Evolutionary conservation across 2,888 invertebrate species (phyloP), one percentile per base, ranked within the genome.

Genomic region (Aquatica leii): DNA sequence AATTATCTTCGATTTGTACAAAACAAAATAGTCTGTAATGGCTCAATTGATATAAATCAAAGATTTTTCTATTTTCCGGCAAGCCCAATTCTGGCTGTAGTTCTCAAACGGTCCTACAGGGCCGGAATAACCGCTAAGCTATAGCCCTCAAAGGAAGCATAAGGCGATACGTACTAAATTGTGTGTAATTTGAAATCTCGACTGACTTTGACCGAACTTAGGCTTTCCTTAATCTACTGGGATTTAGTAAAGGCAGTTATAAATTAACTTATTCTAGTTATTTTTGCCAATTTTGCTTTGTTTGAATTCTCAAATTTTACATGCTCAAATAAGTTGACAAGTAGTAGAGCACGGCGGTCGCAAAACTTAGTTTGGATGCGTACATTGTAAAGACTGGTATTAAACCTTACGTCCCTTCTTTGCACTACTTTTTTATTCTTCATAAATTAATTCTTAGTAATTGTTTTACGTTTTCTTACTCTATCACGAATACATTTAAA

Each of bases 101-200:
- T 73, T 73, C 68, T 68, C 70, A 71, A 72, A 67, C 70, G 71
- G 68, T 70, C 68, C 72, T 69, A 59, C 59, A 54, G 70, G 70
- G 66, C 69, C 65, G 56, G 70, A 68, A 72, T 72, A 71, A 74
- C 68, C 71, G 69, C 74, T 78, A 76, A 78, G 73, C 74, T 77
- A 78, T 78, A 69, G 77, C 72, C 73, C 79, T 77, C 78, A 61
- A 68, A 73, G 77, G 76, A 73, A 74, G 73, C 74, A 75, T 69
- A 74, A 75, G 74, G 69, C 71, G 68, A 63, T 69, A 70, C 71
- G 74, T 76, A 77, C 76, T 78, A 78, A 78, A 78, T 78, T 73
- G 76, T 76, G 73, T 70, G 77, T 77, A 77, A 78, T 78, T 77
- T 75, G 62, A 63, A 66, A 62, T 66, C 66, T 62, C 57, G 53